Evolutionary conservation across 2,113 vertebrate species (phyloP).

Genomic region (Chaetura pelagica): DNA sequence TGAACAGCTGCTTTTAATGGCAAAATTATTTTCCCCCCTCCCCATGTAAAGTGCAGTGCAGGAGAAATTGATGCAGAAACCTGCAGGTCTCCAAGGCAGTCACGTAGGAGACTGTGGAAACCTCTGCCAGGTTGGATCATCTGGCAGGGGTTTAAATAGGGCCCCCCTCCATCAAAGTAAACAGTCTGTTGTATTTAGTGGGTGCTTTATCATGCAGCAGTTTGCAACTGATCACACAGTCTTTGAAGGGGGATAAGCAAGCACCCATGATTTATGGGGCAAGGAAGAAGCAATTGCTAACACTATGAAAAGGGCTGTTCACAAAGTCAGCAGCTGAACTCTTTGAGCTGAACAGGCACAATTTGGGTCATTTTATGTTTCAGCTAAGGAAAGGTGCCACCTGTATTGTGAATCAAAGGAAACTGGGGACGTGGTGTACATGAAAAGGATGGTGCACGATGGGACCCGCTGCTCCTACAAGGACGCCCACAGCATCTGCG

Average conservation of each 20-base stretch:
- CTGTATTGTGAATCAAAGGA: slow-evolving; percentile 93
- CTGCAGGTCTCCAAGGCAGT: not conserved
- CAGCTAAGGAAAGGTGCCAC: slow-evolving; percentile 93
- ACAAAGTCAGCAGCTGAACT: not conserved
- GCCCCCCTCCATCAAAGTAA: not conserved
- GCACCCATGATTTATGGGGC: not conserved
- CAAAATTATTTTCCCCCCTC: not conserved
- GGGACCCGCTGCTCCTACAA: slow-evolving; percentile 97
- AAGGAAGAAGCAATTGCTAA: not conserved
- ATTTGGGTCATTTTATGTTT: not conserved
- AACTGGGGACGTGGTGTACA: slow-evolving; percentile 86
- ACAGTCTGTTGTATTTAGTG: not conserved
- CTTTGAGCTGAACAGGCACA: not conserved
- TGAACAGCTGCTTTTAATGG: not conserved
- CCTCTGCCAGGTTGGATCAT: not conserved
- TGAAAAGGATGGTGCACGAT: slow-evolving; percentile 89
- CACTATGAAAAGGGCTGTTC: not conserved
- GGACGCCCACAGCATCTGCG: slow-evolving; percentile 92
- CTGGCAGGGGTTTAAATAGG: not conserved
- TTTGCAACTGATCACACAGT: not conserved
- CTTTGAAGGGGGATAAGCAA: not conserved
- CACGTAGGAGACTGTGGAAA: not conserved
- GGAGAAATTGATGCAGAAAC: not conserved
- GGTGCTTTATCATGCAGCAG: not conserved
- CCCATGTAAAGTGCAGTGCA: not conserved